Conservation (phyloP, 2,888 invertebrate species). For the Rhopalosiphum nymphaeae region DNA sequence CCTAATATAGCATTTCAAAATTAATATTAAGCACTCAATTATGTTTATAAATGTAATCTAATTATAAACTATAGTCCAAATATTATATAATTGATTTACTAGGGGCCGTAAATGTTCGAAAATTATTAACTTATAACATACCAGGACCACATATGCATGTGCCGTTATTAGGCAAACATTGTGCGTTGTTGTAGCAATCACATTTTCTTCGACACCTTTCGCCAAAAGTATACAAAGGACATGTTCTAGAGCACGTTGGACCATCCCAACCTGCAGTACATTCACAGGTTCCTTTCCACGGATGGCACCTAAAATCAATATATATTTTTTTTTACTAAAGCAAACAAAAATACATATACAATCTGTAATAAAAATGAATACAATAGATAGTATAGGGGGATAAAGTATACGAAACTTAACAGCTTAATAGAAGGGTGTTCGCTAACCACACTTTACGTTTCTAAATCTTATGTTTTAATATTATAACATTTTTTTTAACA, state of each 20-base stretch:
- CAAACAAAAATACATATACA: no score
- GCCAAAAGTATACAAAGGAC: slow-evolving; percentile 86
- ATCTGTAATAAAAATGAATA: no score
- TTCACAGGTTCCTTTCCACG: slow-evolving; percentile 83
- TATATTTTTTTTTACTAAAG: no score
- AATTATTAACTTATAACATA: slow-evolving; percentile 65
- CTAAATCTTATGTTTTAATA: no score
- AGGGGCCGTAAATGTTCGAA: not conserved
- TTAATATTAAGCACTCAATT: not conserved
- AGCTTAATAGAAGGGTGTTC: no score
- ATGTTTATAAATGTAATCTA: not conserved
- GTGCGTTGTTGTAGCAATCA: slow-evolving; percentile 86
- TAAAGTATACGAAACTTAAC: no score
- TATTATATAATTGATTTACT: not conserved
- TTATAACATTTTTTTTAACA: not conserved
- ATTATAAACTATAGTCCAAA: not conserved
- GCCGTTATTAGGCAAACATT: slow-evolving; percentile 87
- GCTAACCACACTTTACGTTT: no score
- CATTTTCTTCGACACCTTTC: slow-evolving; percentile 82
- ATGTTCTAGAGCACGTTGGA: slow-evolving; percentile 82
- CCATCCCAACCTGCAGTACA: slow-evolving; percentile 91
- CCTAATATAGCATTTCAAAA: not conserved
- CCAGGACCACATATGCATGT: slow-evolving; percentile 84
- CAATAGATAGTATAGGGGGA: no score
- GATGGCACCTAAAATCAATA: slow-evolving; percentile 77